Conservation (phyloP, 2,888 invertebrate genomes). For the Euclidia mi region DNA sequence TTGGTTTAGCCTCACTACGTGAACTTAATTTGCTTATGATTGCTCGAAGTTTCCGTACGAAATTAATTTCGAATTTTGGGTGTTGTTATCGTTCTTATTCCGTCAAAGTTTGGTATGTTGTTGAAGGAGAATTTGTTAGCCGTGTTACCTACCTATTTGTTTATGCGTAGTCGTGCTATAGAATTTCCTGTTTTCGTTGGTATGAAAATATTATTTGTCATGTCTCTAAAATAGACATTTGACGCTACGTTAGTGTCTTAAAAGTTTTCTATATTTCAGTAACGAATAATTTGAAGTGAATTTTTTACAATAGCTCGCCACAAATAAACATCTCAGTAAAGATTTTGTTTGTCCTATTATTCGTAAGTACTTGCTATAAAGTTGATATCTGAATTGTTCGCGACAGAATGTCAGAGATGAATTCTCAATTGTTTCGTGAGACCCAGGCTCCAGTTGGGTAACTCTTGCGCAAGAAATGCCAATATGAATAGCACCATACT, state of each 20-base stretch:
- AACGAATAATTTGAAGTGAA: no score
- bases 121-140: neutral
- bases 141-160: no score
- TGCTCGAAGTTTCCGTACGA: constrained; percentile 14
- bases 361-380: neutral
- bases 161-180: neutral
- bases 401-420: constrained; percentile 40
- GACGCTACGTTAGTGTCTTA: neutral
- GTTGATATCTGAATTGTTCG: constrained; percentile 26
- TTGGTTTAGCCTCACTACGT: constrained; percentile 28
- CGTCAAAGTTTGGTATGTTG: neutral
- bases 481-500: constrained; percentile 58
- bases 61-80: constrained; percentile 6
- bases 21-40: constrained; percentile 30
- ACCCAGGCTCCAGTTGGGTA: constrained; percentile 51
- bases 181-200: neutral
- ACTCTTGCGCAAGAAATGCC: constrained; percentile 58
- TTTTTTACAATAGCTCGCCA: no score
- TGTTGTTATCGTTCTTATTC: neutral
- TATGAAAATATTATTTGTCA: neutral
- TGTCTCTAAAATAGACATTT: constrained; percentile 2
- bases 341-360: no score
- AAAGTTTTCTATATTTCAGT: no score
- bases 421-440: constrained; percentile 48
- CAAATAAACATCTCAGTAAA: no score